These are phyloP conservation scores for Toxotes chatareus DNA, from an alignment of 2,113 vertebrate species.

Conservation along the genomic window DNA sequence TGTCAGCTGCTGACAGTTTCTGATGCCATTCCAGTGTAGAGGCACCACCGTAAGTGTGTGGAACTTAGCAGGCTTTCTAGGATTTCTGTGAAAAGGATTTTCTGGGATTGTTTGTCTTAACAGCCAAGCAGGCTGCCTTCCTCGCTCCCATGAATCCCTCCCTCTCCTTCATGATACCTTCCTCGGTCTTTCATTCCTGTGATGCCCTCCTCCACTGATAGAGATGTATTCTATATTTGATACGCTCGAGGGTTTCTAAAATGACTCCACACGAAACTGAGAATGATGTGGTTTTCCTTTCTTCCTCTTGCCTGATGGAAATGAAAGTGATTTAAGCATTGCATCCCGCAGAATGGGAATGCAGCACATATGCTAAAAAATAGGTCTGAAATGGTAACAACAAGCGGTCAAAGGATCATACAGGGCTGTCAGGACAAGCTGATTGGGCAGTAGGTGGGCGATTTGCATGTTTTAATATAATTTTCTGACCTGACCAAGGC, in stretches of 20 bases:
- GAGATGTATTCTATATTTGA: constrained; percentile 43
- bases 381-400: background rate
- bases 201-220: constrained; percentile 3
- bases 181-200: constrained; percentile 16
- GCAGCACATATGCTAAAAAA: background rate
- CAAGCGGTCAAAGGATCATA: too few species aligned
- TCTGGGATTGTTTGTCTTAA: constrained; percentile 28
- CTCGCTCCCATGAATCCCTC: constrained; percentile 18
- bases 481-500: too few species aligned
- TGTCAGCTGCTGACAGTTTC: background rate
- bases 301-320: background rate
- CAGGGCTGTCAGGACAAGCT: too few species aligned
- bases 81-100: constrained; percentile 36
- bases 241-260: constrained; percentile 31
- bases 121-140: constrained; percentile 21
- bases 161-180: constrained; percentile 21
- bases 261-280: constrained; percentile 16
- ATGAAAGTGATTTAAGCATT: background rate
- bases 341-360: background rate
- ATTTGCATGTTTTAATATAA: too few species aligned
- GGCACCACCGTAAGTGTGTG: constrained; percentile 4
- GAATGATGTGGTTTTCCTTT: background rate
- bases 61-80: constrained; percentile 18
- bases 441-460: too few species aligned
- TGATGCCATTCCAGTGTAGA: background rate